Evolutionary conservation across 1,140 invertebrate species (phyloP), one percentile per base, ranked within the genome.

Genomic region (Pinna nobilis): DNA sequence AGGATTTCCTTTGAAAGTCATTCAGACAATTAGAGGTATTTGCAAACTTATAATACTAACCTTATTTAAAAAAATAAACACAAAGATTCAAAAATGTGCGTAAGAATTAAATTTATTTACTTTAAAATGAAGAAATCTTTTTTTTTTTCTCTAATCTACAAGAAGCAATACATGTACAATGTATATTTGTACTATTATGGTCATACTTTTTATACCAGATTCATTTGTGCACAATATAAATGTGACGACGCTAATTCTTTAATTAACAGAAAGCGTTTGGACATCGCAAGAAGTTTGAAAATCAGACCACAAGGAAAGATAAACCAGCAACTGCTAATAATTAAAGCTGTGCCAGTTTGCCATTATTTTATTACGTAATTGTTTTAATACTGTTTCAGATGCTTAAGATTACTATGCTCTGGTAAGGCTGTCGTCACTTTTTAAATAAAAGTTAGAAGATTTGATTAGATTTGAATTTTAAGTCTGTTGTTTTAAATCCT

Each of bases 201-300:
- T 11, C n/a, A 11, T 44, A 44, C 9, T 44, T 44, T n/a, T 44
- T 11, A 11, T 44, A 11, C 39, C 9, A n/a, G n/a, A 44, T 44
- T 44, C 39, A 44, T 44, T n/a, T 44, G 39, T 44, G 9, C 39
- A 44, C 39, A 44, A 44, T 44, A 11, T n/a, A 44, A 44, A 44
- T 44, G 39, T 44, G 39, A 44, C 9, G 39, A 44, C 39, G 39
- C n/a, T 44, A 44, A 44, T 44, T 9, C 39, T 11, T 44, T 44
- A n/a, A 44, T 44, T 44, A 44, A 44, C 39, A 44, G 39, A 44
- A 44, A 44, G n/a, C n/a, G 39, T 44, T n/a, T 44, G n/a, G 39
- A 44, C 39, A 44, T 44, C n/a, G 9, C 39, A n/a, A 44, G 39
- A 44, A 44, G 39, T 44, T 44, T 44, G 39, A n/a, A 44, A 44